Evolutionary conservation across 2,888 invertebrate species (phyloP).

Genomic region (Hanleya hanleyi): DNA sequence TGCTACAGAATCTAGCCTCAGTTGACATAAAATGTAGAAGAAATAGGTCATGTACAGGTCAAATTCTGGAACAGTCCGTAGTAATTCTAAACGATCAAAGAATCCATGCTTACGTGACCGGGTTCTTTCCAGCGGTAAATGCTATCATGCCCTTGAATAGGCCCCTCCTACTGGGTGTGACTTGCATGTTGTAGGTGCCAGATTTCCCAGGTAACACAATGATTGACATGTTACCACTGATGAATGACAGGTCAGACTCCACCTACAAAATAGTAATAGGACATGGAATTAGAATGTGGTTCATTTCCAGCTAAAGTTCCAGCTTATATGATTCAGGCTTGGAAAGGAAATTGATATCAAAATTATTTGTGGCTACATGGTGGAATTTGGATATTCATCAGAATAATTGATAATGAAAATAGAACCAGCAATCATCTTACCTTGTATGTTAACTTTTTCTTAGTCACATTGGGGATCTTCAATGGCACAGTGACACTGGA

Average conservation of each 20-base stretch:
- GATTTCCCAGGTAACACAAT: slow-evolving; percentile 68
- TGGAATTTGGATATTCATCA: too few species aligned
- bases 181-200: slow-evolving; percentile 60
- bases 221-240: slow-evolving; percentile 63
- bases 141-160: slow-evolving; percentile 68
- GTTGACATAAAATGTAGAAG: too few species aligned
- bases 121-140: slow-evolving; percentile 66
- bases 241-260: slow-evolving; percentile 69
- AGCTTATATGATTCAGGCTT: too few species aligned
- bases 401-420: background rate
- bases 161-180: slow-evolving; percentile 66
- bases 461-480: slow-evolving; percentile 69
- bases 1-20: too few species aligned
- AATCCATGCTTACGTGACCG: slow-evolving; percentile 55
- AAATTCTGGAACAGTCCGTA: background rate
- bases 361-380: too few species aligned
- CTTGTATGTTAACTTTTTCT: slow-evolving; percentile 66
- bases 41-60: too few species aligned
- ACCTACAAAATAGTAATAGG: slow-evolving; percentile 52
- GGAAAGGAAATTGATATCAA: too few species aligned
- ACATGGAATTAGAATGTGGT: too few species aligned
- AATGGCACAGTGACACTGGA: slow-evolving; percentile 57
- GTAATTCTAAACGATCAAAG: background rate
- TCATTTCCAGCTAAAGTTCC: too few species aligned
- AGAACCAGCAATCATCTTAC: slow-evolving; percentile 41